Evolutionary conservation across 2,888 invertebrate genomes (phyloP), one percentile per base, ranked within the genome.

Genomic region (Eristalis arbustorum): DNA sequence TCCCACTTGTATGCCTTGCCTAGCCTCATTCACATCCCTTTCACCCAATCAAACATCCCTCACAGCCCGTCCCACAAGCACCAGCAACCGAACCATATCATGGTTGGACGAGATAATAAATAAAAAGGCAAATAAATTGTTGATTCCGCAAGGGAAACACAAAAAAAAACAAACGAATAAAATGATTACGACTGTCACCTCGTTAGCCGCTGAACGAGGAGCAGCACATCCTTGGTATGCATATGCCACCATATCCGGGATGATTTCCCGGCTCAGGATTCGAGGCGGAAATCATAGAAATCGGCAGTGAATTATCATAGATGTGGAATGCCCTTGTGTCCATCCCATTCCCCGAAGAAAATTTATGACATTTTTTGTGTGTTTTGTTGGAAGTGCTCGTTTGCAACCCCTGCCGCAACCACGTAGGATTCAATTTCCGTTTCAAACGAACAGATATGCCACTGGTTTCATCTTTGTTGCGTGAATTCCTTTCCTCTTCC

Each of bases 311-410:
- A 87, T 87, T 49, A 49, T 49, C 49, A 49, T 83, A 72, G 74
- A 87, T 83, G 77, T 77, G 34, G 28, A 25, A 63, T 56, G 28
- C 25, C n/a, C 22, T 14, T 61, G n/a, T 61, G n/a, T 31, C 31
- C 31, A 10, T 31, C 31, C 31, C 22, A n/a, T 8, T 6, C 40
- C 57, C 25, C 14, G 40, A 28, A n/a, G 25, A 69, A 57, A 87
- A 83, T 87, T 79, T 87, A 87, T 83, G 79, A 72, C 87, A 79
- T 59, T 87, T 87, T 81, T 74, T 83, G 78, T 72, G n/a, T 62
- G 25, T 40, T 69, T 75, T 66, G 69, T 61, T 40, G 71, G 56
- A 5, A 31, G 31, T 31, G 31, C 5, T 49, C 61, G 61, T 62
- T 74, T 56, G 18, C 59, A 25, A 59, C 59, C 59, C 71, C 59